Evolutionary conservation across 2,797 vertebrate genomes (phyloP).

Genomic region (Mus minutoides): DNA sequence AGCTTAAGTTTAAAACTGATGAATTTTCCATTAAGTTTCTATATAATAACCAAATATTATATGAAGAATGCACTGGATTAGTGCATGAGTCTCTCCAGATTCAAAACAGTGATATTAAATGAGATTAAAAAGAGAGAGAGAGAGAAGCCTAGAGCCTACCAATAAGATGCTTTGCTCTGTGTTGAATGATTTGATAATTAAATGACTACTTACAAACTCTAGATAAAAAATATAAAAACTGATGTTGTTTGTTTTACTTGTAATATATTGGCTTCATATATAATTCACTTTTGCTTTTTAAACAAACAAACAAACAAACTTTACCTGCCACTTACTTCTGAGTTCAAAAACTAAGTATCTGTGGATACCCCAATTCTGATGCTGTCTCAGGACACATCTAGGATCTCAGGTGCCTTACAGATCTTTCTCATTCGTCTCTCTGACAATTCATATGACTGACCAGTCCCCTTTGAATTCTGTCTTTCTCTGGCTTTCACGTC

Average conservation of each 20-base stretch:
- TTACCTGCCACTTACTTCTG: conserved; percentile 11
- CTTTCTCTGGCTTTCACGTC: not conserved
- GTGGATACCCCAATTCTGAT: not conserved
- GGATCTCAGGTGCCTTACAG: not conserved
- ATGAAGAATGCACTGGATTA: not conserved
- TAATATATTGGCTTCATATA: not conserved
- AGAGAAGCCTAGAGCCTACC: not conserved
- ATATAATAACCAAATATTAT: not conserved
- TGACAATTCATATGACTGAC: not conserved
- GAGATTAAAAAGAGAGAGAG: not conserved
- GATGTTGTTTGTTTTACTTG: conserved; percentile 33
- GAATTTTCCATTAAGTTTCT: not conserved
- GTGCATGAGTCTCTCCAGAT: not conserved
- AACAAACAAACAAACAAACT: not conserved
- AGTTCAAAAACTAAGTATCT: not conserved
- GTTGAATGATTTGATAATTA: conserved; percentile 12
- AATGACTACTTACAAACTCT: not conserved
- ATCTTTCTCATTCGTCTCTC: not conserved
- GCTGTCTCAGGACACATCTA: not conserved
- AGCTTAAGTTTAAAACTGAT: not conserved
- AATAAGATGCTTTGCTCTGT: not conserved
- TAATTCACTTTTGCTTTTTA: conserved; percentile 13
- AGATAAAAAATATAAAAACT: conserved; percentile 24
- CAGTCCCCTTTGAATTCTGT: not conserved
- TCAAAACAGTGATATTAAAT: not conserved